A percentile compares a stretch with the other conserved stretches of the same genome.
Evolutionary conservation across 2,888 invertebrate species (phyloP).

Genomic region (Luperina testacea): DNA sequence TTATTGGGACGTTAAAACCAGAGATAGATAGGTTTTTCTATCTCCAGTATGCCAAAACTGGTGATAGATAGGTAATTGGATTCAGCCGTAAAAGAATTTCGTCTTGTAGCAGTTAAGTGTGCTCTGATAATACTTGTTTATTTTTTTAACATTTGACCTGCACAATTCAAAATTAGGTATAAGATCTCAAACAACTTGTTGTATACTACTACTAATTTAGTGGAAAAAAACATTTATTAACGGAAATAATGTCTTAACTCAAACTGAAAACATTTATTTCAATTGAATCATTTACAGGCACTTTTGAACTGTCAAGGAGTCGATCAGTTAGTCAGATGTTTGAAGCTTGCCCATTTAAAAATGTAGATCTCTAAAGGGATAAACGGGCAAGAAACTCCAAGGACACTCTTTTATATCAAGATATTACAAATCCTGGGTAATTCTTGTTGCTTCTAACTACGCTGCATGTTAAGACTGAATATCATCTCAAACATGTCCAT

Average conservation of each 20-base stretch:
- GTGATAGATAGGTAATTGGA: no score
- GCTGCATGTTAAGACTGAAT: neutral
- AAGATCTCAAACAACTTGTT: neutral
- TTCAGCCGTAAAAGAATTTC: neutral
- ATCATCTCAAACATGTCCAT: constrained; percentile 16
- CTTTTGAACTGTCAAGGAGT: neutral
- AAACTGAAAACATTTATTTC: neutral
- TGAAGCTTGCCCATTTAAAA: neutral
- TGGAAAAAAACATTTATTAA: neutral
- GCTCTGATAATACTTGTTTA: neutral
- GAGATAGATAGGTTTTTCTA: no score
- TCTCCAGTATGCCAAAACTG: no score
- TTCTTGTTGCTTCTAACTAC: neutral
- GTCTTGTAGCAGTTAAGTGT: neutral
- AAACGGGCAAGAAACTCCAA: neutral
- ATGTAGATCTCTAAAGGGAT: neutral
- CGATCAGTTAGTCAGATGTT: neutral
- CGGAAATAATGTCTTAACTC: neutral
- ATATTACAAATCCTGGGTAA: neutral
- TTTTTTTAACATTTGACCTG: neutral
- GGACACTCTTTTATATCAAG: neutral
- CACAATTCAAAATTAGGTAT: neutral
- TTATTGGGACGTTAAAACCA: no score
- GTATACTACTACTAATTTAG: no score
- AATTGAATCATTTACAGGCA: neutral